phyloP scores from a whole-genome alignment of 2,797 vertebrate genomes.

The Onychomys arenicola region DNA sequence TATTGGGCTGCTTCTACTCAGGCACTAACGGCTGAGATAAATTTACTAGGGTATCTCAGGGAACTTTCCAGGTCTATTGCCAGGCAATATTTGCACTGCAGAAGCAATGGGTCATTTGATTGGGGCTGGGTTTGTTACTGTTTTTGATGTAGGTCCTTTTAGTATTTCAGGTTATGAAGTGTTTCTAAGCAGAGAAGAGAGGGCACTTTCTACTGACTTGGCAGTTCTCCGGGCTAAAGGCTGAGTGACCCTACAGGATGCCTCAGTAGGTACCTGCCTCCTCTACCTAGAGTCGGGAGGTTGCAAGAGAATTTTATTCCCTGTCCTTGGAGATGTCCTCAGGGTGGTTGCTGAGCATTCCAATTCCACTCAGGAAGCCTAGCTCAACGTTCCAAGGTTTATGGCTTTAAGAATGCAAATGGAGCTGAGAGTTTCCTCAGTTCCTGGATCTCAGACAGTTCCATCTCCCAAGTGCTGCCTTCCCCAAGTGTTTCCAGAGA shows the following conservation, averaged over 20 bases:
- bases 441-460: constrained; percentile 78
- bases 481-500: constrained; percentile 78
- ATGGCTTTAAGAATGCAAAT: constrained; percentile 16
- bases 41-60: neutral
- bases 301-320: neutral
- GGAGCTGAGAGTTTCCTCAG: constrained; percentile 49
- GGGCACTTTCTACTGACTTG: neutral
- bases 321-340: neutral
- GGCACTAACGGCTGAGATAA: neutral
- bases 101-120: neutral
- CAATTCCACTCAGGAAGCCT: neutral
- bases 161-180: neutral
- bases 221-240: neutral
- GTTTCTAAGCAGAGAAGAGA: neutral
- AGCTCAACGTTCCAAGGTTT: neutral
- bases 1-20: neutral
- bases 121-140: neutral
- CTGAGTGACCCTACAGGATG: neutral
- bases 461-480: constrained; percentile 40
- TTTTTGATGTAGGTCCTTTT: constrained; percentile 8
- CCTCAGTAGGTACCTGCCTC: accelerated
- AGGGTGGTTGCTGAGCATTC: neutral
- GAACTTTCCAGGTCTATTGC: neutral
- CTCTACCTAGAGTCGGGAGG: accelerated
- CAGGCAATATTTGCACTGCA: neutral